Conservation (phyloP, 2,113 vertebrate species). For the Sinosuthora webbiana region DNA sequence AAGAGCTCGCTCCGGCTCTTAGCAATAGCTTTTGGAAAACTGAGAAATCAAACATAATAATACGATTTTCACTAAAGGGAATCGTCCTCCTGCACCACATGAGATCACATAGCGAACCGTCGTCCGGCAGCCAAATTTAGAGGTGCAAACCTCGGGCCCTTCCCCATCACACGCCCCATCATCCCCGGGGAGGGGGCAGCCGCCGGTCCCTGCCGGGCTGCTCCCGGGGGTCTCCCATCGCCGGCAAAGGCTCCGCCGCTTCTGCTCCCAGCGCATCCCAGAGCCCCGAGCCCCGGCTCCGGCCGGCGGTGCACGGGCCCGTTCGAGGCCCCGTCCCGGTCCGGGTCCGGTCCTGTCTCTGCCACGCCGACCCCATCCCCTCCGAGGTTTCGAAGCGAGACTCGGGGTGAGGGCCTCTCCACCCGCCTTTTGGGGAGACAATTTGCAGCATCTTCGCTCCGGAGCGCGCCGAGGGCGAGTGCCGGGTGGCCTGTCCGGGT, state of each 20-base stretch:
- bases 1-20: background rate
- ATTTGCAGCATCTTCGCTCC: background rate
- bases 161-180: fast-evolving
- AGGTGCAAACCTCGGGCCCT: background rate
- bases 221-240: background rate
- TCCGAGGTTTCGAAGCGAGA: background rate
- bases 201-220: background rate
- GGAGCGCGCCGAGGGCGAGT: background rate
- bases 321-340: too few species aligned
- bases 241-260: background rate
- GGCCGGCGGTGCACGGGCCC: background rate
- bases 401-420: background rate
- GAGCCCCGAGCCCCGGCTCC: background rate
- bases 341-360: background rate
- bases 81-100: background rate
- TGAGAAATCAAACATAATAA: background rate
- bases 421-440: background rate
- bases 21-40: background rate
- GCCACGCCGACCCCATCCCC: background rate
- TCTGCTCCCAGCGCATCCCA: background rate
- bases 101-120: fast-evolving
- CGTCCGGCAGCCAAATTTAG: background rate
- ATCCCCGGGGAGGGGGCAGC: background rate
- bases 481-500: background rate
- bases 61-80: background rate